Conservation (phyloP, 2,888 invertebrate species). For the Nezara viridula region DNA sequence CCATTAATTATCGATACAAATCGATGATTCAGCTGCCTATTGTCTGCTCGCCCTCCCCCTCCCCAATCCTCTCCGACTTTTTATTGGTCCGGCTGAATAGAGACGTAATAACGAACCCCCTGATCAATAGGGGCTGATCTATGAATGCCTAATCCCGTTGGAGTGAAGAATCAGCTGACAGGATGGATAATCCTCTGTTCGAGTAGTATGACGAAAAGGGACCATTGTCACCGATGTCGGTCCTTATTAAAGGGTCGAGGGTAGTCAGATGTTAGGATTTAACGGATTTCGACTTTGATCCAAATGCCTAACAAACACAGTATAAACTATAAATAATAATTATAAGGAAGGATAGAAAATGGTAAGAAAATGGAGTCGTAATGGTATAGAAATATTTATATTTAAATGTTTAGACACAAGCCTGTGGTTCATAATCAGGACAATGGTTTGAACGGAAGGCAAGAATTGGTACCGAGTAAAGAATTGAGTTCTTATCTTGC, state of each 20-base stretch:
- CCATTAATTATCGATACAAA: constrained; percentile 56
- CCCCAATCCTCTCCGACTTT: neutral
- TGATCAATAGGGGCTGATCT: neutral
- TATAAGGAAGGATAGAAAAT: no score
- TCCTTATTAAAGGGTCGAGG: neutral
- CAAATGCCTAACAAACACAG: no score
- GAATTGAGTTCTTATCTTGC: no score
- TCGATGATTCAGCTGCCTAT: constrained; percentile 43
- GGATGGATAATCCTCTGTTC: neutral
- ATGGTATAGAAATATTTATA: no score
- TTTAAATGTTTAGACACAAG: no score
- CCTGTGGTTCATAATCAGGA: no score
- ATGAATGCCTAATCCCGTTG: neutral
- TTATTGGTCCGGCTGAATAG: constrained; percentile 1
- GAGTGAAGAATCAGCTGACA: neutral
- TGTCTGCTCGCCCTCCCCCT: neutral
- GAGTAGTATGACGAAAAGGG: neutral
- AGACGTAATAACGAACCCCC: constrained; percentile 33
- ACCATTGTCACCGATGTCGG: neutral
- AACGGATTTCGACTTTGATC: neutral
- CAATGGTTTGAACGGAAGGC: no score
- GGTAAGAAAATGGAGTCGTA: no score
- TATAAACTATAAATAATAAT: neutral
- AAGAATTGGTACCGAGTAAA: no score
- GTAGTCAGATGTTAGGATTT: neutral